A percentile compares a stretch with the other conserved stretches of the same genome.
Evolutionary conservation across 2,113 vertebrate genomes (phyloP).

Genomic region (Hucho hucho): DNA sequence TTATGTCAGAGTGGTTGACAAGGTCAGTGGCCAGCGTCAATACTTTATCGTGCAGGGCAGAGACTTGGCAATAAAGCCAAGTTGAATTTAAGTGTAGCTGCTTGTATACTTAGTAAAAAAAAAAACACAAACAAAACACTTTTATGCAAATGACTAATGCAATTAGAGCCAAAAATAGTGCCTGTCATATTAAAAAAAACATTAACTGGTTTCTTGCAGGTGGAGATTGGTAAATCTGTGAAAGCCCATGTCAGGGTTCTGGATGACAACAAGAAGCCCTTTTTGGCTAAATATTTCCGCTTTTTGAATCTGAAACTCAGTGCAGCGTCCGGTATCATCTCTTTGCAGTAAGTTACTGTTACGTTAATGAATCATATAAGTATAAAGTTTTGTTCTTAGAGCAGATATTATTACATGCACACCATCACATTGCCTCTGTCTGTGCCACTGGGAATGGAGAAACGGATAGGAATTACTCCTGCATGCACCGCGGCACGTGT

Average conservation of each 20-base stretch:
- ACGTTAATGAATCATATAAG: neutral
- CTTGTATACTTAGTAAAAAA: neutral
- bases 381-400: neutral
- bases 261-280: slow-evolving; percentile 88
- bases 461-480: neutral
- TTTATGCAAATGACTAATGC: no score
- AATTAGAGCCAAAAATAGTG: no score
- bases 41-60: neutral
- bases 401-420: neutral
- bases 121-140: no score
- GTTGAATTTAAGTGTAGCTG: neutral
- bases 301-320: slow-evolving; percentile 89
- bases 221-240: slow-evolving; percentile 92
- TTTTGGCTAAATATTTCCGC: slow-evolving; percentile 82
- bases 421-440: neutral
- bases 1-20: slow-evolving; percentile 83
- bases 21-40: slow-evolving; percentile 70
- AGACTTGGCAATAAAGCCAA: neutral
- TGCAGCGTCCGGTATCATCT: slow-evolving; percentile 85
- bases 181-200: neutral
- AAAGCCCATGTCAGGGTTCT: slow-evolving; percentile 88
- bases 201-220: slow-evolving; percentile 69
- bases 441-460: no score
- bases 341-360: slow-evolving; percentile 79
- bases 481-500: neutral